phyloP scores from a whole-genome alignment of 2,797 vertebrate genomes.

The Microchirus variegatus region DNA sequence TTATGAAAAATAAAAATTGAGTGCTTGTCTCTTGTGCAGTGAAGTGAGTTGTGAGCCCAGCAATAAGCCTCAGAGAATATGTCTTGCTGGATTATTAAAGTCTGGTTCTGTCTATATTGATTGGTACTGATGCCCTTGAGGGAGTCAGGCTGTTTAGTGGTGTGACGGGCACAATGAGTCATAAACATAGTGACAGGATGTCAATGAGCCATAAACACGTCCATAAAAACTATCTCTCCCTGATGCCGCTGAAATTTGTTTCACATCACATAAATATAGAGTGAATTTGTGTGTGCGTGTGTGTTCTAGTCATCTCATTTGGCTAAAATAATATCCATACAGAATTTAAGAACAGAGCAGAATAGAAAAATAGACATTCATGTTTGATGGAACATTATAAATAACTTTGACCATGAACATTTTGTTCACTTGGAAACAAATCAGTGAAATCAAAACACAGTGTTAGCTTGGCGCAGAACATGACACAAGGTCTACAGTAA shows the following conservation, averaged over 20 bases:
- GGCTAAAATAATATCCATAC: conserved; percentile 18
- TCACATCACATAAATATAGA: conserved; percentile 66
- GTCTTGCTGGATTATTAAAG: conserved; percentile 66
- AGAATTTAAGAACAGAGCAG: background rate
- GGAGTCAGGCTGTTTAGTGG: conserved; percentile 66
- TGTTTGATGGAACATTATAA: too few relatives aligned
- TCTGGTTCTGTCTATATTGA: conserved; percentile 71
- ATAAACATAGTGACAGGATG: conserved; percentile 75
- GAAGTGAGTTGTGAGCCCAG: conserved; percentile 24
- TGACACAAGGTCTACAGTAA: too few relatives aligned
- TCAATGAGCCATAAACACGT: conserved; percentile 79
- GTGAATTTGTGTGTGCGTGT: conserved; percentile 46
- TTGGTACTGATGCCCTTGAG: conserved; percentile 75
- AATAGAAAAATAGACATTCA: background rate
- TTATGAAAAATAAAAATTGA: conserved; percentile 48
- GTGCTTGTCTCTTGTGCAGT: conserved; percentile 34
- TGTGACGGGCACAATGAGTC: conserved; percentile 72
- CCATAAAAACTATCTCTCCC: conserved; percentile 69
- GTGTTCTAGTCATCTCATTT: conserved; percentile 32
- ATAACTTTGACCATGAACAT: too few relatives aligned
- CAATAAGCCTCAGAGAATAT: conserved; percentile 54
- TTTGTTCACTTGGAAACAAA: too few relatives aligned
- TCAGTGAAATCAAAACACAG: too few relatives aligned
- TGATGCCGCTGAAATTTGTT: conserved; percentile 58
- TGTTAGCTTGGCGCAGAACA: too few relatives aligned